Evolutionary conservation across 2,888 invertebrate genomes (phyloP), one percentile per base, ranked within the genome.

Genomic region (Autographa pulchrina): DNA sequence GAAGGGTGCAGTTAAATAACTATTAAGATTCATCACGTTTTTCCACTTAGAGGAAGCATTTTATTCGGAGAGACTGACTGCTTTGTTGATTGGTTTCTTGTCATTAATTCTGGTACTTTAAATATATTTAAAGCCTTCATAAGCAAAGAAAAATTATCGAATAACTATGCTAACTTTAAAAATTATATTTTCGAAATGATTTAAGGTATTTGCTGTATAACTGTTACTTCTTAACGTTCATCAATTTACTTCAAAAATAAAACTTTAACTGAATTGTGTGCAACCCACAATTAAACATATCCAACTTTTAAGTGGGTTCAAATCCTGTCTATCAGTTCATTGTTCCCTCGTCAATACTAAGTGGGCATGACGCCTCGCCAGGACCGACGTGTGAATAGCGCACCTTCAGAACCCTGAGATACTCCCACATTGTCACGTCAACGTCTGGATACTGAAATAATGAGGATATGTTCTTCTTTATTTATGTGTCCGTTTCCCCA

Each of bases 11-110:
- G 14, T 43, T 18, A 31, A 6, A 68, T 35, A 43, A 56, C 54
- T 56, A 11, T 56, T 56, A 56, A 56, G 54, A 56, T 56, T 56
- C 20, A 25, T 56, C 54, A 56, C 54, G 54, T 56, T 25, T 56
- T 25, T 25, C 20, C 54, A 56, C 54, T 56, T 56, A 56, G 54
- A 25, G 25, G 25, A 56, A 56, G 20, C 25, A 56, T 56, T 25
- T 56, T 25, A 56, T 20, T 9, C 7, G 5, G 11, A 14, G 25
- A 38, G 11, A 9, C 38, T 11, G 38, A 38, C 38, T 38, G 38
- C 9, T 38, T 38, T 11, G 11, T 9, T 8, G 11, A 38, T 38
- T 38, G 2, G 11, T 11, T 38, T 38, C 1, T 11, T 9, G 11
- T 38, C 11, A 38, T 11, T 38, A 35, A 35, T 8, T 35, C 35